phyloP scores from a whole-genome alignment of 2,797 vertebrate genomes.

The Aulostomus chinensis region DNA sequence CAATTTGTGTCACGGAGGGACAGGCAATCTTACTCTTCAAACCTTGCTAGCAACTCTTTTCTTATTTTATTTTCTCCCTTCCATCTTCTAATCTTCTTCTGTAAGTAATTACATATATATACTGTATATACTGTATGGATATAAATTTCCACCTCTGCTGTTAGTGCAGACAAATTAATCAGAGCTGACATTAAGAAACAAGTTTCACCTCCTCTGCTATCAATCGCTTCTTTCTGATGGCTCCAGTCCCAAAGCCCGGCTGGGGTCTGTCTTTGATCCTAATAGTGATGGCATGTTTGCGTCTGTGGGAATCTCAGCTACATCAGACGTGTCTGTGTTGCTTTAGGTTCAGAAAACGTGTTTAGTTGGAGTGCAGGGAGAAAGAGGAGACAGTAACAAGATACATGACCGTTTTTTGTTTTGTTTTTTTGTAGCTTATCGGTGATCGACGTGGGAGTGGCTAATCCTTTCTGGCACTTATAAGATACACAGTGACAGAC shows the following conservation, averaged over 20 bases:
- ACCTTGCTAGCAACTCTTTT: conserved; percentile 16
- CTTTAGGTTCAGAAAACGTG: conserved; percentile 33
- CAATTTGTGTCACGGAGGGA: conserved; percentile 63
- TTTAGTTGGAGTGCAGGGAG: conserved; percentile 35
- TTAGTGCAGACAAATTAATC: conserved; percentile 28
- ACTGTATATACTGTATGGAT: background rate
- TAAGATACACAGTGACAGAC: conserved; percentile 59
- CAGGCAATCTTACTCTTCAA: conserved; percentile 31
- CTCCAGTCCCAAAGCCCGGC: conserved; percentile 58
- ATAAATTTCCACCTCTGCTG: background rate
- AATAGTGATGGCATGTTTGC: conserved; percentile 75
- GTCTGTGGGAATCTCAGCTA: conserved; percentile 61
- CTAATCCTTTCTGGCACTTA: conserved; percentile 69
- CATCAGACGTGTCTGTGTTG: conserved; percentile 64
- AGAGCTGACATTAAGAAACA: conserved; percentile 41
- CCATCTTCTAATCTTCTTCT: conserved; percentile 10
- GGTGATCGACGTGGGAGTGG: conserved; percentile 65
- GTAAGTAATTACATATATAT: no score
- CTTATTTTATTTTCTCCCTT: conserved; percentile 8
- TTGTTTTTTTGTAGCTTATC: conserved; percentile 65
- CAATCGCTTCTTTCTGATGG: conserved; percentile 47
- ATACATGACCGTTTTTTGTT: conserved; percentile 52
- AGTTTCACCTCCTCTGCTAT: conserved; percentile 52
- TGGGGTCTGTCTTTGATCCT: conserved; percentile 73
- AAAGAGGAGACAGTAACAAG: conserved; percentile 50